Conservation (phyloP, 35 echinoderm and acorn worm species). For the Apostichopus parvimensis region DNA sequence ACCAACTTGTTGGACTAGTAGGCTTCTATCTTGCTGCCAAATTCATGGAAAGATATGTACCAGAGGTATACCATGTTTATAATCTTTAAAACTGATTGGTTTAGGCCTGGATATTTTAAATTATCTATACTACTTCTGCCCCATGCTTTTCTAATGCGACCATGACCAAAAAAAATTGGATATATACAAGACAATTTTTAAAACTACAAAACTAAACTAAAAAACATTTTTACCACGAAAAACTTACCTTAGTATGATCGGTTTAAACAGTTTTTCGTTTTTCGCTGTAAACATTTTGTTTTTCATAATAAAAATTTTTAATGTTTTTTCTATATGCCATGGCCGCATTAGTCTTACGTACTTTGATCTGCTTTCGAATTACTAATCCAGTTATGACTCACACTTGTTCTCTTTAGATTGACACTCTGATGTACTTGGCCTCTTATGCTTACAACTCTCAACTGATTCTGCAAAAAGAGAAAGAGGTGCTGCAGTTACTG, state of each 20-base stretch:
- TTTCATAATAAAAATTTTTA: no score
- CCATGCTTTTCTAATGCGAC: no score
- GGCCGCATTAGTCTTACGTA: background rate
- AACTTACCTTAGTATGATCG: no score
- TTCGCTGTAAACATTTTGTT: no score
- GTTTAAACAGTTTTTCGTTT: no score
- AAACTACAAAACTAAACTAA: no score
- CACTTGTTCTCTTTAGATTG: background rate
- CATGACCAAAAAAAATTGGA: no score
- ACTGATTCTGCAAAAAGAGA: constrained; percentile 8
- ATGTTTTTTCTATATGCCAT: background rate
- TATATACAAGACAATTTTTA: no score
- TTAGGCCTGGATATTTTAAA: background rate
- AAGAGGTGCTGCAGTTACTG: constrained; percentile 2
- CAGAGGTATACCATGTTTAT: background rate
- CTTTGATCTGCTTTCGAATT: no score
- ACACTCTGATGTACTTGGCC: constrained; percentile 27
- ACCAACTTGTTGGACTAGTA: constrained; percentile 46
- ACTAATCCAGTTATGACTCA: no score
- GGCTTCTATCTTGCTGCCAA: constrained; percentile 50
- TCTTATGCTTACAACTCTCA: constrained; percentile 32
- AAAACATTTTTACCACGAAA: no score
- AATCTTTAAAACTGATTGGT: background rate
- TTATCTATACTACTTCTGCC: background rate
- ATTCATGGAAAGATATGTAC: constrained; percentile 50